These are phyloP conservation scores for Harpagoxenus sublaevis DNA, from an alignment of 2,888 invertebrate genomes.

Conservation along the genomic window DNA sequence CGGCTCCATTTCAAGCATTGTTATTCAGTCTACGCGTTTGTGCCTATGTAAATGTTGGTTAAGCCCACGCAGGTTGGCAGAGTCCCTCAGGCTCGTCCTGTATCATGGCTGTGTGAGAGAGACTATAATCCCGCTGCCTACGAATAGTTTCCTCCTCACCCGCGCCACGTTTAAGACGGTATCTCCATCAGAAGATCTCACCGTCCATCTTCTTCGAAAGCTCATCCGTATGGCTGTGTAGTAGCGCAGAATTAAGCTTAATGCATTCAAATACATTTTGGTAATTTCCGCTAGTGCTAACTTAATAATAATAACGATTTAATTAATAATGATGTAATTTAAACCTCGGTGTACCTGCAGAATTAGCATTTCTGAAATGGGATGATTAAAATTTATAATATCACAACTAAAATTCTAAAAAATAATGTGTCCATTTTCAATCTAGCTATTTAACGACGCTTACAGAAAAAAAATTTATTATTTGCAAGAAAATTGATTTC, in stretches of 20 bases:
- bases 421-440: not conserved
- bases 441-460: not conserved
- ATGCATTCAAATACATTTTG: not conserved
- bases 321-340: not conserved
- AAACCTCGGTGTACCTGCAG: not conserved
- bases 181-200: constrained; percentile 31
- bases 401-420: not conserved
- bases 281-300: not conserved
- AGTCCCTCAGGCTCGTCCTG: constrained; percentile 69
- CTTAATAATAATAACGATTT: constrained; percentile 2
- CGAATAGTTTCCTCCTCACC: constrained; percentile 63
- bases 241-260: not conserved
- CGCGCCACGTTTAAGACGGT: constrained; percentile 70
- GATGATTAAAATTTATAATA: constrained; percentile 10
- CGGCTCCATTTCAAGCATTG: constrained; percentile 78
- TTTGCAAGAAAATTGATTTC: no score
- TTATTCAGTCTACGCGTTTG: constrained; percentile 80
- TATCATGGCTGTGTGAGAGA: constrained; percentile 63
- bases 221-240: not conserved
- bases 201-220: constrained; percentile 30
- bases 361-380: not conserved
- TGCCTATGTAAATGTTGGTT: constrained; percentile 82
- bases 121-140: constrained; percentile 71
- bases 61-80: constrained; percentile 71
- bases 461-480: no score